A percentile compares a stretch with the other conserved stretches of the same genome.
phyloP scores from a whole-genome alignment of 2,113 vertebrate species.

The Alligator sinensis region DNA sequence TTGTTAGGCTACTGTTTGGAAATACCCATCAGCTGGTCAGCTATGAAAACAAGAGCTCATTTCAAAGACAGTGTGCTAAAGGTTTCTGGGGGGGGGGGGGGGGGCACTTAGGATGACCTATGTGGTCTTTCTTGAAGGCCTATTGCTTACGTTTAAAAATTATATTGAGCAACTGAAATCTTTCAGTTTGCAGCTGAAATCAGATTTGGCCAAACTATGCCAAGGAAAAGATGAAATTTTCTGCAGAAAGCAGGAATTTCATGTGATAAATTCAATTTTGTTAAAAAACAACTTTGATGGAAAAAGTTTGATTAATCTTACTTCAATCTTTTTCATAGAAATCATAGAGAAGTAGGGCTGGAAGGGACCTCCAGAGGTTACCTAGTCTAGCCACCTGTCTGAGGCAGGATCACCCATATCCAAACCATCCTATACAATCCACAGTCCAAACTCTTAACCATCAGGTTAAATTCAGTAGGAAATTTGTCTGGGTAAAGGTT shows the following conservation, averaged over 20 bases:
- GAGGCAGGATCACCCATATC: too few relatives aligned
- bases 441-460: too few relatives aligned
- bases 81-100: not conserved
- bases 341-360: too few relatives aligned
- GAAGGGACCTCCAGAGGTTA: too few relatives aligned
- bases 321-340: too few relatives aligned
- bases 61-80: not conserved
- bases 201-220: not conserved
- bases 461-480: not conserved
- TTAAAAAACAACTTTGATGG: too few relatives aligned
- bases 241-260: not conserved
- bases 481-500: not conserved
- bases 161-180: not conserved
- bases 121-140: not conserved
- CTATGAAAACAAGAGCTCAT: not conserved
- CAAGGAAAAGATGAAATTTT: not conserved
- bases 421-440: too few relatives aligned
- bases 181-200: not conserved
- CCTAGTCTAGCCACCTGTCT: too few relatives aligned
- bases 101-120: not conserved
- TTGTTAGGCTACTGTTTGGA: not conserved
- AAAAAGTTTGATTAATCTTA: not conserved
- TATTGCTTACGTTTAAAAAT: not conserved
- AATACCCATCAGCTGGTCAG: not conserved
- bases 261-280: too few relatives aligned